Conservation (phyloP, 2,888 invertebrate species). For the Hypomecis atomaria region DNA sequence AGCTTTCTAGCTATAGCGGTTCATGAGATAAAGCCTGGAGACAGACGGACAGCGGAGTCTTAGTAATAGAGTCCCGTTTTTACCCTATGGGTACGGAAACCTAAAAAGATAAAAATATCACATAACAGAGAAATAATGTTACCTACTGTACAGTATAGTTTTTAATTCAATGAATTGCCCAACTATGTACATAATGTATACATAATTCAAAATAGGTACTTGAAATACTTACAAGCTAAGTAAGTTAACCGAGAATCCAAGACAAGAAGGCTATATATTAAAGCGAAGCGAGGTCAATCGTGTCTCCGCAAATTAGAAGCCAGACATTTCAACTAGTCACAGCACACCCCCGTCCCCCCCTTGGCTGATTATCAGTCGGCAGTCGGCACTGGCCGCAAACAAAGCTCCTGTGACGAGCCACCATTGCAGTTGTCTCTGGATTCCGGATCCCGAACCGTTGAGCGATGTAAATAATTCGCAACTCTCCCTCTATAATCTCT, state of each 20-base stretch:
- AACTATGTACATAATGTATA: slow-evolving; percentile 24
- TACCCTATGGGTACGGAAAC: no score
- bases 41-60: no score
- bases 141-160: no score
- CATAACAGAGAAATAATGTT: no score
- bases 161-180: slow-evolving; percentile 6
- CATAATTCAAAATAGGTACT: slow-evolving; percentile 47
- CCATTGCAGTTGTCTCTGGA: slow-evolving; percentile 67
- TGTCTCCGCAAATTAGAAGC: slow-evolving; percentile 71
- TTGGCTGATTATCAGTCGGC: slow-evolving; percentile 66
- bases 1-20: no score
- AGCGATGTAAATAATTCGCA: slow-evolving; percentile 68
- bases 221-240: slow-evolving; percentile 43
- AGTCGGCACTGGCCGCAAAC: slow-evolving; percentile 66
- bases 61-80: no score
- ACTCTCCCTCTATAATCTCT: slow-evolving; percentile 36
- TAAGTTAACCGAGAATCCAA: slow-evolving; percentile 51
- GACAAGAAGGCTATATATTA: slow-evolving; percentile 51
- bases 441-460: slow-evolving; percentile 62
- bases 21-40: no score
- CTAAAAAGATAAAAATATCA: no score
- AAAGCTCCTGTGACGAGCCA: slow-evolving; percentile 70
- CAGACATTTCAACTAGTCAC: slow-evolving; percentile 69
- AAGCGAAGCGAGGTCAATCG: slow-evolving; percentile 67
- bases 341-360: slow-evolving; percentile 35